Percentiles rank a stretch among this genome's conserved stretches.
phyloP scores from a whole-genome alignment of 2,113 vertebrate species.

The Platichthys flesus region DNA sequence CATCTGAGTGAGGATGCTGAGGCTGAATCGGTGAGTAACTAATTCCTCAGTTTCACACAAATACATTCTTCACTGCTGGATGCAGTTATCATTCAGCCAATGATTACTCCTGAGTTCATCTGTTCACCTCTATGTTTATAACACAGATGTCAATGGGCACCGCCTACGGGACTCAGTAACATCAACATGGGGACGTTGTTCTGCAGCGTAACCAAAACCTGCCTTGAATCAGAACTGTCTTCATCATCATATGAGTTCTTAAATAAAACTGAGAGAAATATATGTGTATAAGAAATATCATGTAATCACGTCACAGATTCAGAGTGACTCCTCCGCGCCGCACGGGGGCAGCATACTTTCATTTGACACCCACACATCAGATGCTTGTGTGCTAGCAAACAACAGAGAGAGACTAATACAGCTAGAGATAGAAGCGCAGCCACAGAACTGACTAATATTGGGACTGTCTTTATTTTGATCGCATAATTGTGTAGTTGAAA shows the following conservation, averaged over 20 bases:
- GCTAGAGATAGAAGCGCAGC: too few relatives aligned
- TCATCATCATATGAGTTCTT: neutral
- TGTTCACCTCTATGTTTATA: neutral
- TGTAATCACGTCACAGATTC: neutral
- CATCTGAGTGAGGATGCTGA: conserved; percentile 79
- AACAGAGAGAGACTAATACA: neutral
- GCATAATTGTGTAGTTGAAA: neutral
- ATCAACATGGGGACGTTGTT: neutral
- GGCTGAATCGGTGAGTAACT: conserved; percentile 78
- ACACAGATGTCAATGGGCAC: conserved; percentile 54
- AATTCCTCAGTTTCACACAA: neutral
- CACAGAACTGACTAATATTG: neutral
- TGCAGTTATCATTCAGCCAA: neutral
- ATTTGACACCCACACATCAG: neutral
- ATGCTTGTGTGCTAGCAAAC: conserved; percentile 18
- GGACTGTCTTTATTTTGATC: neutral
- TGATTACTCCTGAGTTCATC: too few relatives aligned
- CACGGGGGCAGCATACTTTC: conserved; percentile 29
- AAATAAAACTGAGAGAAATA: neutral
- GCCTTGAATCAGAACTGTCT: neutral
- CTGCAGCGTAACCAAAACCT: neutral
- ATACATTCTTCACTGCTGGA: neutral
- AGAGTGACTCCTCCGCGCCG: conserved; percentile 19
- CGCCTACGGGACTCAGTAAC: conserved; percentile 66
- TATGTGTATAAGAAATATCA: neutral